Conservation (phyloP, 1,140 invertebrate genomes). For the Eriosoma lanigerum region DNA sequence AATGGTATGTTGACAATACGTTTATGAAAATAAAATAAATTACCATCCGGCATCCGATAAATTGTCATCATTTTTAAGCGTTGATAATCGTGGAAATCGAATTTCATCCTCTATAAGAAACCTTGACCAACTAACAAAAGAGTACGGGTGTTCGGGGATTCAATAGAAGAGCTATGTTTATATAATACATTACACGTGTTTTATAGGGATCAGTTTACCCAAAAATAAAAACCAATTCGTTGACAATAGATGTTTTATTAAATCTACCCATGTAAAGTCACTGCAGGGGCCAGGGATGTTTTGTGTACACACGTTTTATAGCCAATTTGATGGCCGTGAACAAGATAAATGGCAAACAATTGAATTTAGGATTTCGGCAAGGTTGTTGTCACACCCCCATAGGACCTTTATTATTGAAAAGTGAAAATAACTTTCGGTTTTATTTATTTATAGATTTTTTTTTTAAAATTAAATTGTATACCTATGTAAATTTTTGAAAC, state of each 20-base stretch:
- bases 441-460: conserved; percentile 1
- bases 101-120: conserved; percentile 30
- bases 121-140: conserved; percentile 47
- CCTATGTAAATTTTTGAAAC: background rate
- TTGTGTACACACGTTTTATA: conserved; percentile 41
- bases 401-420: conserved; percentile 26
- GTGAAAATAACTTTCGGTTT: conserved; percentile 45
- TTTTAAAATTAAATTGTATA: background rate
- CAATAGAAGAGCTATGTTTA: background rate
- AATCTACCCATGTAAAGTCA: conserved; percentile 10
- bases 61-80: conserved; percentile 25
- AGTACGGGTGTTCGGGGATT: conserved; percentile 1
- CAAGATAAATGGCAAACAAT: conserved; percentile 39
- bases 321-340: conserved; percentile 28
- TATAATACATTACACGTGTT: conserved; percentile 2
- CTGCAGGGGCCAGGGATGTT: conserved; percentile 41
- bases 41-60: background rate
- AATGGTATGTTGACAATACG: too few relatives aligned
- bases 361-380: conserved; percentile 45
- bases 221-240: conserved; percentile 32
- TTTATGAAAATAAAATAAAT: background rate
- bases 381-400: conserved; percentile 33
- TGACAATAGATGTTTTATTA: conserved; percentile 20
- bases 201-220: background rate
- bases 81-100: conserved; percentile 31